phyloP scores from a whole-genome alignment of 2,888 invertebrate species.

The Anoplius nigerrimus region DNA sequence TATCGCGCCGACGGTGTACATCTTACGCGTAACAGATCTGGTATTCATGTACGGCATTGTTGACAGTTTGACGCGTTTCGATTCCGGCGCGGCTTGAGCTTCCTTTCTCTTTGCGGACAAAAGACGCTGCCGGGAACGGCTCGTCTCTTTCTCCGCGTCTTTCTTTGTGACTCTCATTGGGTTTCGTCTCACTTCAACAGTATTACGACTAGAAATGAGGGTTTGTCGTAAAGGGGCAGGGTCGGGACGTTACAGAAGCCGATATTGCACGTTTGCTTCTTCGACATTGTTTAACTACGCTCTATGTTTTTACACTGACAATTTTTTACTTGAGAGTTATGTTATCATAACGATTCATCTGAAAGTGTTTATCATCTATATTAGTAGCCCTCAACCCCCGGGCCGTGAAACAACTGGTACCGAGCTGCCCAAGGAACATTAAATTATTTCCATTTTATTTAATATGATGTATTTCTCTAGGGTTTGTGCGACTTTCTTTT shows the following conservation, averaged over 20 bases:
- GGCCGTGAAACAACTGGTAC: no score
- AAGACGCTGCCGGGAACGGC: constrained; percentile 54
- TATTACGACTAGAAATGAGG: constrained; percentile 26
- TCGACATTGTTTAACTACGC: no score
- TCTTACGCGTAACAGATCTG: constrained; percentile 68
- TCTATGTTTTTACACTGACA: no score
- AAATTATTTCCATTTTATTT: no score
- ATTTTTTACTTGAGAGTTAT: no score
- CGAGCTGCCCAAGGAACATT: no score
- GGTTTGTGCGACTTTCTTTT: no score
- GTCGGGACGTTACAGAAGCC: not conserved
- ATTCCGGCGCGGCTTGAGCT: constrained; percentile 17
- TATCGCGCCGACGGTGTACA: constrained; percentile 69
- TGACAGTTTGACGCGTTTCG: constrained; percentile 45
- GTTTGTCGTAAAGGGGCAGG: not conserved
- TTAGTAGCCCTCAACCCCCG: no score
- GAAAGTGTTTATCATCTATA: no score
- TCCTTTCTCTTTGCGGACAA: constrained; percentile 54
- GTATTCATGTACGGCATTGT: constrained; percentile 68
- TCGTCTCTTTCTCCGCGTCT: constrained; percentile 49
- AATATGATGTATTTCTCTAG: no score
- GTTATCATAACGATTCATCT: no score
- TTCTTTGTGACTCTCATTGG: constrained; percentile 60
- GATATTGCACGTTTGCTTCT: no score
- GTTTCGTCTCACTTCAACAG: constrained; percentile 57